Evolutionary conservation across 2,113 vertebrate genomes (phyloP).

Genomic region (Microcebus tavaratra): DNA sequence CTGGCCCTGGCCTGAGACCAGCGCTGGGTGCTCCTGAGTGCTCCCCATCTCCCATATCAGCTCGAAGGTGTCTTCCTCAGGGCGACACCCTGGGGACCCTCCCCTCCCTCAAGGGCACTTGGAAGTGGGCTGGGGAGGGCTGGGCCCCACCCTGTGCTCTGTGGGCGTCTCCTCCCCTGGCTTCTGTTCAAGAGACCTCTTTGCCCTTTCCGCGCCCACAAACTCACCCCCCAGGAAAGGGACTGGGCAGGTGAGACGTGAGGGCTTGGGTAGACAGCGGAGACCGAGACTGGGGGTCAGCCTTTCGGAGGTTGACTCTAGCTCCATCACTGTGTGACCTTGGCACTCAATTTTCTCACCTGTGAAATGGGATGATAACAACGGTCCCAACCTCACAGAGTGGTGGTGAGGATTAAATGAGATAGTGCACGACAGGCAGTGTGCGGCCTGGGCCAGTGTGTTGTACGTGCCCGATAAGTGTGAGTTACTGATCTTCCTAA

Average conservation of each 20-base stretch:
- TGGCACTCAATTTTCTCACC: not conserved
- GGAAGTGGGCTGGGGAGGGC: not conserved
- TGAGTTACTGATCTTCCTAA: not conserved
- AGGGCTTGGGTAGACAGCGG: not conserved
- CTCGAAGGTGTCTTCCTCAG: not conserved
- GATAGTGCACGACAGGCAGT: fast-evolving
- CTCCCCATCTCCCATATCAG: not conserved
- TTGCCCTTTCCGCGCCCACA: too few relatives aligned
- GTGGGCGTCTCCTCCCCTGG: not conserved
- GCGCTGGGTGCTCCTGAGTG: not conserved
- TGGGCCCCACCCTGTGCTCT: not conserved
- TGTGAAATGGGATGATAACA: not conserved
- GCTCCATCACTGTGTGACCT: not conserved
- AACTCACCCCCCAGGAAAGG: not conserved
- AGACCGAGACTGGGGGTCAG: not conserved
- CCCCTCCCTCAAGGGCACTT: not conserved
- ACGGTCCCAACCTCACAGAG: not conserved
- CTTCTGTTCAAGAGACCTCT: not conserved
- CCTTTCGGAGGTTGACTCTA: not conserved
- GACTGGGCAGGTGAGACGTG: too few relatives aligned
- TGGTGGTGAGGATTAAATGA: not conserved
- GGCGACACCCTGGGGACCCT: not conserved
- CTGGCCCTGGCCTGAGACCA: not conserved
- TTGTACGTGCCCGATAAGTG: not conserved
- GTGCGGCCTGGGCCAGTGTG: not conserved